phyloP scores from a whole-genome alignment of 2,797 vertebrate species.

The Sternarchorhynchus goeldii region DNA sequence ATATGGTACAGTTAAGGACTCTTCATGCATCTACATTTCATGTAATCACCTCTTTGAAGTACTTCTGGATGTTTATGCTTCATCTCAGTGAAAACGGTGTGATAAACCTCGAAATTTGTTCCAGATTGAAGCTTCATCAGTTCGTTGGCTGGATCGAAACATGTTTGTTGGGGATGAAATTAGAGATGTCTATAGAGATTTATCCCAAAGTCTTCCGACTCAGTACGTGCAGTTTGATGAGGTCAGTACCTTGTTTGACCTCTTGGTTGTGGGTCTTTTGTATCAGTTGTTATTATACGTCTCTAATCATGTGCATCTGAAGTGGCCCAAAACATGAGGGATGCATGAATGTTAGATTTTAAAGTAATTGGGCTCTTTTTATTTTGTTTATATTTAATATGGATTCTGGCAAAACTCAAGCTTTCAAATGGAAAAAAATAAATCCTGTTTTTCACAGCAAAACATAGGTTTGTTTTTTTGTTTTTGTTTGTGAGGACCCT shows the following conservation, averaged over 20 bases:
- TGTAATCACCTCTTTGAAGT: too few relatives aligned
- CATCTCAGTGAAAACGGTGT: too few relatives aligned
- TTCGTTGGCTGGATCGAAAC: conserved; percentile 64
- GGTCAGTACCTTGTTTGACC: conserved; percentile 45
- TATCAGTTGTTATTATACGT: background rate
- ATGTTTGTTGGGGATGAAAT: conserved; percentile 59
- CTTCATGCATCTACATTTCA: too few relatives aligned
- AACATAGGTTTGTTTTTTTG: background rate
- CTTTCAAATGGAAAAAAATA: background rate
- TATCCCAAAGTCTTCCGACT: conserved; percentile 63
- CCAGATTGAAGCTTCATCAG: conserved; percentile 61
- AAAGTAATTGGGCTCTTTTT: too few relatives aligned
- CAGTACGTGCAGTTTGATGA: conserved; percentile 69
- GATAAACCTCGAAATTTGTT: background rate
- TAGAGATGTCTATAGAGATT: conserved; percentile 68
- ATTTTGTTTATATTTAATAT: too few relatives aligned
- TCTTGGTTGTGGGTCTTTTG: background rate
- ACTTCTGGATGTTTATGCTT: too few relatives aligned
- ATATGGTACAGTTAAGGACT: too few relatives aligned
- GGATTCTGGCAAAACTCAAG: background rate
- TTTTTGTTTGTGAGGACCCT: conserved; percentile 46
- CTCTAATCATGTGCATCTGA: too few relatives aligned
- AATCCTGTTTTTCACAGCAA: background rate
- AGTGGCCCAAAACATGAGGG: too few relatives aligned
- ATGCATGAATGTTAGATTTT: too few relatives aligned